phyloP scores from a whole-genome alignment of 2,113 vertebrate species.

The Callionymus lyra region DNA sequence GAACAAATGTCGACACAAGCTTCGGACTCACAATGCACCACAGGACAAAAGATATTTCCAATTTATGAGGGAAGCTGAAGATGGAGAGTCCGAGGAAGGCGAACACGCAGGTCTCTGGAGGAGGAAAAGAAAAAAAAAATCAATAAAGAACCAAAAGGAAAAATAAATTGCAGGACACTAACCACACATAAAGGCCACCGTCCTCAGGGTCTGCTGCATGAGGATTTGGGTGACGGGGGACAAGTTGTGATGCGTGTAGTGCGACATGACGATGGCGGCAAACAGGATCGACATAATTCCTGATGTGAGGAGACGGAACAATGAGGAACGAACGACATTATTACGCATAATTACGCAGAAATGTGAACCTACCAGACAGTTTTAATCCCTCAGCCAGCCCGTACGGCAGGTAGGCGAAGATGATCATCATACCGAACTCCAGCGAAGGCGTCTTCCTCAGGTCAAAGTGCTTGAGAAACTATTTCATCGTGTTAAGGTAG shows the following conservation, averaged over 20 bases:
- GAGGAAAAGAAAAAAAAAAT: slow-evolving; percentile 20
- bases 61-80: slow-evolving; percentile 98
- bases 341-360: background rate
- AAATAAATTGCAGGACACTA: slow-evolving; percentile 46
- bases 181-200: slow-evolving; percentile 97
- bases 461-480: slow-evolving; percentile 92
- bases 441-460: slow-evolving; percentile 93
- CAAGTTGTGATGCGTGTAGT: slow-evolving; percentile 97
- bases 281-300: slow-evolving; percentile 99
- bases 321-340: background rate
- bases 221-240: slow-evolving; percentile 97
- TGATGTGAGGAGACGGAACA: slow-evolving; percentile 29
- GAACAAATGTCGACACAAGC: background rate
- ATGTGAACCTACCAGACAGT: slow-evolving; percentile 76
- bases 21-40: slow-evolving; percentile 92
- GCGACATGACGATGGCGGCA: slow-evolving; percentile 96
- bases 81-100: slow-evolving; percentile 97
- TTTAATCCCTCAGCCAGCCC: slow-evolving; percentile 93
- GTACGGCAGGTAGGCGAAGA: slow-evolving; percentile 96
- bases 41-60: slow-evolving; percentile 97
- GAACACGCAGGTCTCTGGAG: slow-evolving; percentile 94
- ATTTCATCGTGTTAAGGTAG: slow-evolving; percentile 37
- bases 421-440: slow-evolving; percentile 99
- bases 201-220: slow-evolving; percentile 95
- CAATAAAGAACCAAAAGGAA: background rate